Conservation (phyloP, 2,797 vertebrate genomes). For the Eutrigla gurnardus region DNA sequence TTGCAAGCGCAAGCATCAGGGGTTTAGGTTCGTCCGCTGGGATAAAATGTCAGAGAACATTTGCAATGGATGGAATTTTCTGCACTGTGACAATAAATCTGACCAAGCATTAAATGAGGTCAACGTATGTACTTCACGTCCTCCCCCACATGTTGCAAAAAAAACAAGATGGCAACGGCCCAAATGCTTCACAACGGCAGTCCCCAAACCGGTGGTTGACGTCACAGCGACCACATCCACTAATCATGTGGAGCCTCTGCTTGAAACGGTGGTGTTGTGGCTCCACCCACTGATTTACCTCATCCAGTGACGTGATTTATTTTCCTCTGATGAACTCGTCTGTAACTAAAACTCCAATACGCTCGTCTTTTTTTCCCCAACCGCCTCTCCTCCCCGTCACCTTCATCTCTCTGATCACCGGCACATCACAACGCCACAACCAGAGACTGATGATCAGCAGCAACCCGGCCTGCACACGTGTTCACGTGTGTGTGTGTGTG, state of each 20-base stretch:
- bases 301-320: neutral
- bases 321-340: constrained; percentile 18
- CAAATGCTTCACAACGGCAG: neutral
- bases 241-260: neutral
- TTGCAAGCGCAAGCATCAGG: no score
- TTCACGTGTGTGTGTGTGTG: constrained; percentile 19
- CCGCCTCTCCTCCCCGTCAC: constrained; percentile 38
- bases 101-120: no score
- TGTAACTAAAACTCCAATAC: constrained; percentile 22
- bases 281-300: constrained; percentile 7
- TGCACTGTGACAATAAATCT: no score
- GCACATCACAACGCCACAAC: constrained; percentile 61
- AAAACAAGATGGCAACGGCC: neutral
- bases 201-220: neutral
- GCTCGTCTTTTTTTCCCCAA: constrained; percentile 16
- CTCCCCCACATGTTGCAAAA: neutral
- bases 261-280: neutral
- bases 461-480: constrained; percentile 85
- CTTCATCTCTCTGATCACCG: constrained; percentile 76
- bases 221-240: neutral
- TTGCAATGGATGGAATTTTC: no score
- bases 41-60: no score
- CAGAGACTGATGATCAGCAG: constrained; percentile 87
- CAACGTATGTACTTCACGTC: no score
- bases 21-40: no score